Evolutionary conservation across 2,113 vertebrate genomes (phyloP).

Genomic region (Lophotis ruficrista): DNA sequence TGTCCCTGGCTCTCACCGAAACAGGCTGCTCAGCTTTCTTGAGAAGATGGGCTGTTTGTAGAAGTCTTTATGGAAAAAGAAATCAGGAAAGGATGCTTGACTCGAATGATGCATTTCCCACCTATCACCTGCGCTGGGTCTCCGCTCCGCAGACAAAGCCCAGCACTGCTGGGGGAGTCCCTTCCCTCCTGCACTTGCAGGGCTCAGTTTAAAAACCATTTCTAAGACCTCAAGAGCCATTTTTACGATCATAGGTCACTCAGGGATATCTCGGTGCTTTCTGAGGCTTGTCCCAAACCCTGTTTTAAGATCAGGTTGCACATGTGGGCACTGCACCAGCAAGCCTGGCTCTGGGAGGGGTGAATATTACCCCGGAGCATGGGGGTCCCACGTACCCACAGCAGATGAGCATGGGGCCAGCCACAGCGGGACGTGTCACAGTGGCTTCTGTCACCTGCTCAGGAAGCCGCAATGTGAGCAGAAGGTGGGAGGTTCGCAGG

Average conservation of each 20-base stretch:
- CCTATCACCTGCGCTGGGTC: rapidly evolving
- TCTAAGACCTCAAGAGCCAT: not conserved
- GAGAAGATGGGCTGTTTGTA: not conserved
- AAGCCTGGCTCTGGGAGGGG: not conserved
- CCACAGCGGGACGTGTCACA: not conserved
- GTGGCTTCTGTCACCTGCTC: not conserved
- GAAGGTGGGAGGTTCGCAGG: not conserved
- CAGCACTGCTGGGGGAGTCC: rapidly evolving
- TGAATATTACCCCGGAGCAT: not conserved
- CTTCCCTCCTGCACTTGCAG: not conserved
- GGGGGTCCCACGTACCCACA: not conserved
- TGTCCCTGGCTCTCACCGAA: not conserved
- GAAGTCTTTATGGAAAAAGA: not conserved
- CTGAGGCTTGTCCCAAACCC: not conserved
- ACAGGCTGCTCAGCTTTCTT: not conserved
- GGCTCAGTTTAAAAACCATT: not conserved
- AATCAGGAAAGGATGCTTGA: not conserved
- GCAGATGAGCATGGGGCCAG: not conserved
- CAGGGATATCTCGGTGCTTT: not conserved
- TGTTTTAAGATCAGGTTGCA: not conserved
- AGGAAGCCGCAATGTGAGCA: rapidly evolving
- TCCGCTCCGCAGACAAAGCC: not conserved
- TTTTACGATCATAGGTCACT: not conserved
- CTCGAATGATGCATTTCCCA: not conserved
- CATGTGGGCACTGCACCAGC: not conserved